These are phyloP conservation scores for Habropoda laboriosa DNA, from an alignment of 1,140 invertebrate genomes.

Conservation along the genomic window DNA sequence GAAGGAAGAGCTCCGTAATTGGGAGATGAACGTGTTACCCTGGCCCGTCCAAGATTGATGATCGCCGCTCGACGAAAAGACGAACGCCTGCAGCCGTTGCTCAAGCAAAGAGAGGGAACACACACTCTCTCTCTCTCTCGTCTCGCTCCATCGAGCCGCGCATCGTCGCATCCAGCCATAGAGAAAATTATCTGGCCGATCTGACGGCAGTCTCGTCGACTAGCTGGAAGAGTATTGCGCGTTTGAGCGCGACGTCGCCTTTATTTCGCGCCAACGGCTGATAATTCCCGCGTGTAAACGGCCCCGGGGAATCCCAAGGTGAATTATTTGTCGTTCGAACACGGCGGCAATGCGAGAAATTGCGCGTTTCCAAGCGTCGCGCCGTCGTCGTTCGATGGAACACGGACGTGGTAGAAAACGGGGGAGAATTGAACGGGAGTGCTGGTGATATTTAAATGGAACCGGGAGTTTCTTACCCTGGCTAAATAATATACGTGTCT, in stretches of 20 bases:
- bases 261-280: slow-evolving; percentile 28
- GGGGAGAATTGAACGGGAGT: not conserved
- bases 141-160: slow-evolving; percentile 40
- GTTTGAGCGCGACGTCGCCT: slow-evolving; percentile 17
- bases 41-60: slow-evolving; percentile 60
- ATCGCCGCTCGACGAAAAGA: slow-evolving; percentile 44
- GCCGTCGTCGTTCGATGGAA: too few relatives aligned
- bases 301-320: not conserved
- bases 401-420: not conserved
- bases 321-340: slow-evolving; percentile 26
- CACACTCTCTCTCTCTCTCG: too few relatives aligned
- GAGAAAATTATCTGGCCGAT: slow-evolving; percentile 62
- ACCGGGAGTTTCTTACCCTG: not conserved
- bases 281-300: slow-evolving; percentile 13
- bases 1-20: slow-evolving; percentile 61
- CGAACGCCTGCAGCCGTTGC: slow-evolving; percentile 12
- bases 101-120: too few relatives aligned
- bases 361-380: not conserved
- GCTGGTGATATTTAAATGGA: not conserved
- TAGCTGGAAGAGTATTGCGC: slow-evolving; percentile 11
- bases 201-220: slow-evolving; percentile 28
- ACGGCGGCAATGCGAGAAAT: not conserved
- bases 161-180: slow-evolving; percentile 32
- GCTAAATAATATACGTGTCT: not conserved
- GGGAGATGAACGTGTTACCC: slow-evolving; percentile 66